These are phyloP conservation scores for Cistogaster globosa DNA, from an alignment of 2,888 invertebrate genomes.

Conservation along the genomic window DNA sequence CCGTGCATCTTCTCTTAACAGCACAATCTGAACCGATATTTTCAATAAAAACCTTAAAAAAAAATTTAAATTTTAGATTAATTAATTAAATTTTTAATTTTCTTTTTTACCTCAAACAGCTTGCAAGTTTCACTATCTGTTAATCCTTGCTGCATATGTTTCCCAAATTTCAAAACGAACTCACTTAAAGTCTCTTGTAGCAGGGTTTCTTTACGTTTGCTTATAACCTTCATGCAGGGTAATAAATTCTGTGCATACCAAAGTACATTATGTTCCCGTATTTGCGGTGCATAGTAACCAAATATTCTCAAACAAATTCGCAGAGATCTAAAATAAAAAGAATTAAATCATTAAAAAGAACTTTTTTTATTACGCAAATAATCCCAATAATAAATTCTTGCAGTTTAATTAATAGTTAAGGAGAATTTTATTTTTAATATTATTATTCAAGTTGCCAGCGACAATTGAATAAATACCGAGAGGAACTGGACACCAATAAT, in stretches of 20 bases:
- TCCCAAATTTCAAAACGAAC: conserved; percentile 81
- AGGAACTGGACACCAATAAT: too few relatives aligned
- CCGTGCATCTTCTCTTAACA: conserved; percentile 91
- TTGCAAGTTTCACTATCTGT: conserved; percentile 82
- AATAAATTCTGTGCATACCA: conserved; percentile 90
- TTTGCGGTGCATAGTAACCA: conserved; percentile 89
- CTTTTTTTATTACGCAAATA: too few relatives aligned
- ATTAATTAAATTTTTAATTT: background rate
- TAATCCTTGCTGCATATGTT: conserved; percentile 81
- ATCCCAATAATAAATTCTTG: too few relatives aligned
- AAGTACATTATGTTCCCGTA: conserved; percentile 90
- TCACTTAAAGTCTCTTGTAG: conserved; percentile 81
- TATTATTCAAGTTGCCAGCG: too few relatives aligned
- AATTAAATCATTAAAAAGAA: too few relatives aligned
- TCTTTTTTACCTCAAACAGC: conserved; percentile 79
- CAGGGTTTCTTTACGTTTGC: conserved; percentile 86
- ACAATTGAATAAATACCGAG: too few relatives aligned
- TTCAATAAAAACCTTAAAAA: conserved; percentile 81
- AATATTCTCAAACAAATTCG: conserved; percentile 91
- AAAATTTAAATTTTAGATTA: background rate
- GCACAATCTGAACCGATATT: conserved; percentile 85
- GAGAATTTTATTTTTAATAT: background rate
- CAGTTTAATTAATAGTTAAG: background rate
- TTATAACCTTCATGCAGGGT: conserved; percentile 89
- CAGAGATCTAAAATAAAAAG: conserved; percentile 84